Base-by-base conservation (phyloP, 2,888 invertebrate genomes). In the Sycophila texana region DNA sequence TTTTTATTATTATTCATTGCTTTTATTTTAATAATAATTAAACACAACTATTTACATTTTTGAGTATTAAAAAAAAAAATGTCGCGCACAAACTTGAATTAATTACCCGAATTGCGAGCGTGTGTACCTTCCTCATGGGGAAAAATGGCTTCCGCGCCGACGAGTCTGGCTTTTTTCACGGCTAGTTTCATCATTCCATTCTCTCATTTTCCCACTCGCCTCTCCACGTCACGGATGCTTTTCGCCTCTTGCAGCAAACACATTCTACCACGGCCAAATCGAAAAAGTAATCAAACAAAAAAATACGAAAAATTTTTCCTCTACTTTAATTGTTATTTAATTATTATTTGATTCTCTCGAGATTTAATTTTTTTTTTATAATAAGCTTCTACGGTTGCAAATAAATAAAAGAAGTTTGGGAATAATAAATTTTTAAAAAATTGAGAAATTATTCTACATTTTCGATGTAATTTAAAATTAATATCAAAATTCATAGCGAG, bases 111-210 rank as follows among this genome's bases (percentile, higher is more conserved):
- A 75, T 39, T 26, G 63, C 20, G 18, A 7, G 49, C 30, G 49
- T 30, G n/a, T 63, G 60, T 58, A n/a, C 18, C 30, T 47, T 20
- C 2, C 60, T 65, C 51, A 60, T 71, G 26, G 65, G 60, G 53
- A 66, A 65, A 71, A 79, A 71, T 53, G 53, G 20, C 55, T 74
- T 68, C 30, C 47, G 20, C 20, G 5, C n/a, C 51, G 18, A 47
- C 57, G 58, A 70, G 20, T 18, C 14, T 39, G 51, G 60, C 53
- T 70, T 61, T 74, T 79, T 79, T 79, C 71, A 79, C 71, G 66
- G 65, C 49, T 75, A 71, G 66, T 75, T 79, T 71, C 49, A 66
- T 65, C 49, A 30, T 60, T 58, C 58, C 51, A 60, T 74, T 72
- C 67, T 68, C 66, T 68, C 67, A 61, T 60, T 73, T 55, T 65